phyloP scores from a whole-genome alignment of 2,888 invertebrate species.

The Drosophila kokeensis region DNA sequence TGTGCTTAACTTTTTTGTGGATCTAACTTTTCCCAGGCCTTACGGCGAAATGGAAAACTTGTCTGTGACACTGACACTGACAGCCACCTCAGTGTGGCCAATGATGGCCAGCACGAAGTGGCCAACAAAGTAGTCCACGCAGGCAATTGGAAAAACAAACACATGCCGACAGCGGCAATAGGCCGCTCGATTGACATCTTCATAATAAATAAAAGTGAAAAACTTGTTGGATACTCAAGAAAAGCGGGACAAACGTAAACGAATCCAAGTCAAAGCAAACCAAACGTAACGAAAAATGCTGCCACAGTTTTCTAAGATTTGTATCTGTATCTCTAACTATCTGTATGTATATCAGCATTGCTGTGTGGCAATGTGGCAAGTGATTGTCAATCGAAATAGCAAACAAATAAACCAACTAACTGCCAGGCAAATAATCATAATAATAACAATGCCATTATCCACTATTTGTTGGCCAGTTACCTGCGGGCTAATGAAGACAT shows the following conservation, averaged over 20 bases:
- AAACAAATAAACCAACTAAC: conserved; percentile 67
- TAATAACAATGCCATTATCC: conserved; percentile 67
- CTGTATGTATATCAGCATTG: conserved; percentile 16
- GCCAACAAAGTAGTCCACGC: conserved; percentile 39
- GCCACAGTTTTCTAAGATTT: conserved; percentile 63
- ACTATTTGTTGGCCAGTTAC: conserved; percentile 39
- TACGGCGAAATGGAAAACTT: conserved; percentile 51
- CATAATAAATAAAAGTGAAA: conserved; percentile 83
- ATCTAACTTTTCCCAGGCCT: conserved; percentile 62
- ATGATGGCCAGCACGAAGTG: conserved; percentile 13
- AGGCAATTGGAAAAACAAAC: conserved; percentile 75
- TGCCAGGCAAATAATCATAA: conserved; percentile 66
- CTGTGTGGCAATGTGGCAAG: conserved; percentile 69
- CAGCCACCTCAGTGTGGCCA: conserved; percentile 52
- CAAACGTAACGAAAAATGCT: conserved; percentile 45
- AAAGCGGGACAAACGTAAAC: conserved; percentile 44
- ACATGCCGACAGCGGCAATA: conserved; percentile 65
- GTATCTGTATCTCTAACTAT: conserved; percentile 24
- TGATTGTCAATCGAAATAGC: conserved; percentile 76
- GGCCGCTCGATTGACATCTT: conserved; percentile 81
- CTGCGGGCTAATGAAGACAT: conserved; percentile 65
- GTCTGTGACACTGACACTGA: conserved; percentile 68
- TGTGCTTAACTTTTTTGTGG: conserved; percentile 33
- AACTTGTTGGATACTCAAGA: conserved; percentile 51
- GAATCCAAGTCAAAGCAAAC: conserved; percentile 25